These are phyloP conservation scores for Nycticorax nycticorax DNA, from an alignment of 2,113 vertebrate species.

Conservation along the genomic window DNA sequence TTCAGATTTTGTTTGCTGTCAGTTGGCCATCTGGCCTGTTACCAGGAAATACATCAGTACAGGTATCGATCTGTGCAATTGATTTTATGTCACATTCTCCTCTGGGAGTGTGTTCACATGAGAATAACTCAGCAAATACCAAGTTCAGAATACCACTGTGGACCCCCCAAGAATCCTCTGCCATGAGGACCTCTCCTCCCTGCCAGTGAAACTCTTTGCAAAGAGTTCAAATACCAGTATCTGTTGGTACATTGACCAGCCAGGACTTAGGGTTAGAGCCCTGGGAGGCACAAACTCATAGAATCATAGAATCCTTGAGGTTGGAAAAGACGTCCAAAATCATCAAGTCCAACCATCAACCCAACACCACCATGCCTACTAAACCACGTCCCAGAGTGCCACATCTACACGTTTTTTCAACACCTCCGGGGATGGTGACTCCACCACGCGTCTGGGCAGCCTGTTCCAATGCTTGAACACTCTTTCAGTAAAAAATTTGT, in stretches of 20 bases:
- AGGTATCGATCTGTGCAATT: slow-evolving; percentile 32
- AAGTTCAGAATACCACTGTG: neutral
- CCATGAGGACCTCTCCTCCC: neutral
- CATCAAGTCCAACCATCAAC: too few species aligned
- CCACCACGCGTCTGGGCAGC: too few species aligned
- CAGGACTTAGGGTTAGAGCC: neutral
- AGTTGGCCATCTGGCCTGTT: neutral
- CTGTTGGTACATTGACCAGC: neutral
- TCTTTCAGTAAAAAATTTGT: too few species aligned
- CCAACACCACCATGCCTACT: too few species aligned
- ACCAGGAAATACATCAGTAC: slow-evolving; percentile 26
- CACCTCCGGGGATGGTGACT: too few species aligned
- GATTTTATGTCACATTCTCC: slow-evolving; percentile 32
- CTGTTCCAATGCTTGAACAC: too few species aligned
- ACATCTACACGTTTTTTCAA: too few species aligned
- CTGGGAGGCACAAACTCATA: neutral
- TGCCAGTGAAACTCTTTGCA: neutral
- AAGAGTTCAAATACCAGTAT: neutral
- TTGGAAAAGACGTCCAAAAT: too few species aligned
- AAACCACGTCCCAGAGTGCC: too few species aligned
- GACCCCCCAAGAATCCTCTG: neutral
- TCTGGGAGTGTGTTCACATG: neutral
- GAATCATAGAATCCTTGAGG: too few species aligned
- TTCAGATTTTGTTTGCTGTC: slow-evolving; percentile 40
- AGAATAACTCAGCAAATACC: neutral